These are phyloP conservation scores for Phodopus roborovskii DNA, from an alignment of 2,113 vertebrate genomes.

Conservation along the genomic window DNA sequence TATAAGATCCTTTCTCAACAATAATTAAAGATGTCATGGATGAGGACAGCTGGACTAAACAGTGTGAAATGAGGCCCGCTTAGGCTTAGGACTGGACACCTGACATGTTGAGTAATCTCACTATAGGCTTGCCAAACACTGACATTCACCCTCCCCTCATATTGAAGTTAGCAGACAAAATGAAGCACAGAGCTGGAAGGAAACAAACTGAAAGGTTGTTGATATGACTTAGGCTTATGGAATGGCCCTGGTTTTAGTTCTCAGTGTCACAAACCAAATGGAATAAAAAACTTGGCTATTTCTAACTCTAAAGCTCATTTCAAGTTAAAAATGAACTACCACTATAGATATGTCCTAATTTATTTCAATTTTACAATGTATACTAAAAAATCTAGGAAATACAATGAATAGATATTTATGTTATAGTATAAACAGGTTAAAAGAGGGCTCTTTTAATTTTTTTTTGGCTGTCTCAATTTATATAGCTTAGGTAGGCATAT, in stretches of 20 bases:
- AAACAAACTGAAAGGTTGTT: neutral
- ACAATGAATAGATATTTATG: neutral
- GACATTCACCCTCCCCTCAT: neutral
- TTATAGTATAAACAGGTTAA: neutral
- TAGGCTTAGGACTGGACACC: neutral
- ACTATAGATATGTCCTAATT: neutral
- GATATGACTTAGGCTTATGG: neutral
- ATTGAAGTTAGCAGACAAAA: neutral
- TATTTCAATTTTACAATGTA: neutral
- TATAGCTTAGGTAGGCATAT: neutral
- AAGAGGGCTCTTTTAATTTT: neutral
- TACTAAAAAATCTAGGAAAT: neutral
- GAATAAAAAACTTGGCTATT: neutral
- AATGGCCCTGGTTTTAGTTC: neutral
- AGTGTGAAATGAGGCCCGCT: no score
- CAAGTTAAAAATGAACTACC: neutral
- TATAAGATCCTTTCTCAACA: neutral
- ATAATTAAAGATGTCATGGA: neutral
- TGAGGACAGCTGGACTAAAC: neutral
- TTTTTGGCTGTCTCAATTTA: neutral
- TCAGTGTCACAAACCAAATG: neutral
- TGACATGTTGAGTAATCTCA: neutral
- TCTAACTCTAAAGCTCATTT: neutral
- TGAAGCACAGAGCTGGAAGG: neutral
- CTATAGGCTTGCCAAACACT: neutral